Conservation (phyloP, 2,797 vertebrate genomes). For the Pristis pectinata region DNA sequence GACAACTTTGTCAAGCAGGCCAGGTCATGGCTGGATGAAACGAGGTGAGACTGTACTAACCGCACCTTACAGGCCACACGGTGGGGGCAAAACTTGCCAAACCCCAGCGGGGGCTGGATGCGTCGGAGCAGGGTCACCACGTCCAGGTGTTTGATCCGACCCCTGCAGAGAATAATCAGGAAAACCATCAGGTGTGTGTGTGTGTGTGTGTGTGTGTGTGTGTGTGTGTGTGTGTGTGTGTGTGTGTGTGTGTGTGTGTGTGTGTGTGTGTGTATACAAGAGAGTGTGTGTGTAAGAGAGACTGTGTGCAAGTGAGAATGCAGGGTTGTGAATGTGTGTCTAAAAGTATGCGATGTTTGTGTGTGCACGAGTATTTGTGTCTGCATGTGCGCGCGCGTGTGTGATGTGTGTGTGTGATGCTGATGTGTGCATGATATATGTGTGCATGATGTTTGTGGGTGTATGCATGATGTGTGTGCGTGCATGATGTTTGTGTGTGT, state of each 20-base stretch:
- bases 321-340: not conserved
- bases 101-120: slow-evolving; percentile 91
- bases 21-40: not conserved
- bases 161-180: slow-evolving; percentile 56
- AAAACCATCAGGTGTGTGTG: not conserved
- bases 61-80: slow-evolving; percentile 89
- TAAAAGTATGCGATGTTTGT: not conserved
- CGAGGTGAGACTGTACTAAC: fast-evolving
- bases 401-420: not conserved
- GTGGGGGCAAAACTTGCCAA: slow-evolving; percentile 97
- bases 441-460: not conserved
- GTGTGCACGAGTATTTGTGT: not conserved
- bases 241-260: not conserved
- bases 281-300: not conserved
- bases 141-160: slow-evolving; percentile 93
- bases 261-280: not conserved
- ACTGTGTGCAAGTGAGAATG: not conserved
- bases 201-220: not conserved
- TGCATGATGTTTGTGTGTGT: not conserved
- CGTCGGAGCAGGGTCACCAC: slow-evolving; percentile 89
- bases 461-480: not conserved
- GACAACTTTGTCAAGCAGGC: not conserved
- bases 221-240: not conserved
- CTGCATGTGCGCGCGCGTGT: not conserved
- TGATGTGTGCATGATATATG: not conserved